Evolutionary conservation across 2,888 invertebrate species (phyloP).

Genomic region (Invenusta paracnida): DNA sequence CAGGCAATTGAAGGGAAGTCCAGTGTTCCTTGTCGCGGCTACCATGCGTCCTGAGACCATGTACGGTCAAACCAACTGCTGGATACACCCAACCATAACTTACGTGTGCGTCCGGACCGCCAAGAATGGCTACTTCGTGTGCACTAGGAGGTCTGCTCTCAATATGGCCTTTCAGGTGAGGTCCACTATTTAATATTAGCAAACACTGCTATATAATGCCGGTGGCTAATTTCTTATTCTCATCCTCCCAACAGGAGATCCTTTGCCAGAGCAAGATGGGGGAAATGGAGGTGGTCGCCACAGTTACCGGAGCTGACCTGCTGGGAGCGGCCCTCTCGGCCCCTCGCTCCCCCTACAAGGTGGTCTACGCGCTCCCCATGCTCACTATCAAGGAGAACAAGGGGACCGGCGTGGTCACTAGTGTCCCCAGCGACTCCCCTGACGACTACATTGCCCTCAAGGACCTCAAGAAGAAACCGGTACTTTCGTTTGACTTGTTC

Average conservation of each 20-base stretch:
- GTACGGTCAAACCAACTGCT: constrained; percentile 99
- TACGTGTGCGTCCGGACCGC: constrained; percentile 75
- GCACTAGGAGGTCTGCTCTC: constrained; percentile 78
- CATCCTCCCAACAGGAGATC: not conserved
- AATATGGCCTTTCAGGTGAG: constrained; percentile 86
- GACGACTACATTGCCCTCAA: constrained; percentile 91
- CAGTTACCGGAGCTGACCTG: constrained; percentile 64
- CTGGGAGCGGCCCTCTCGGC: constrained; percentile 78
- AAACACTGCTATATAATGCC: no score
- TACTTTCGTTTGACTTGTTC: no score
- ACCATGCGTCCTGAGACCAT: constrained; percentile 98
- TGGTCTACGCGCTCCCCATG: constrained; percentile 91
- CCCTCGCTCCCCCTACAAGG: constrained; percentile 75
- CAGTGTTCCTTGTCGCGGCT: constrained; percentile 83
- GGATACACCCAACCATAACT: constrained; percentile 88
- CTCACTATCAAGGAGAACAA: constrained; percentile 93
- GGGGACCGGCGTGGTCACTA: constrained; percentile 94
- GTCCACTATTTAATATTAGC: not conserved
- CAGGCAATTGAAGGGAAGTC: not conserved
- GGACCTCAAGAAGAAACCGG: constrained; percentile 37
- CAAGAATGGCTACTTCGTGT: constrained; percentile 69
- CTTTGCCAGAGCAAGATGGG: constrained; percentile 35
- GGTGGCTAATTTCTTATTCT: no score
- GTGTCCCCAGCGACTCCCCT: constrained; percentile 95
- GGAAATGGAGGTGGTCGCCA: constrained; percentile 36